Conservation (phyloP, 2,888 invertebrate genomes). For the Drosophila diplacantha region DNA sequence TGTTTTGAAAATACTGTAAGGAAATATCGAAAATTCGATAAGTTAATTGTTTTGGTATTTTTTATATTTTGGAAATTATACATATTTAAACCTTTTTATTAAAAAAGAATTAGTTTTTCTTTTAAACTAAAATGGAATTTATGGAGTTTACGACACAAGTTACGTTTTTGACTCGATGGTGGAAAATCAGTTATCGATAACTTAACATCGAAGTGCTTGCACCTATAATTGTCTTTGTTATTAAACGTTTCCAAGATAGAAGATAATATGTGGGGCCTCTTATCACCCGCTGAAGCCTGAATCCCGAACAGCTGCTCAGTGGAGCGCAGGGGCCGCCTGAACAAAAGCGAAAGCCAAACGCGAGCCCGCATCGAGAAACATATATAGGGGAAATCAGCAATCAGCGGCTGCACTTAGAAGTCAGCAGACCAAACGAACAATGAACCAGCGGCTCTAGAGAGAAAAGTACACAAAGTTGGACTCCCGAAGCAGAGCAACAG, state of each 20-base stretch:
- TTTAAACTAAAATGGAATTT: neutral
- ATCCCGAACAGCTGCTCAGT: conserved; percentile 33
- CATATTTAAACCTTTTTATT: neutral
- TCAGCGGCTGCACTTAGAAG: conserved; percentile 33
- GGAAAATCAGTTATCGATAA: neutral
- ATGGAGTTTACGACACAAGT: too few relatives aligned
- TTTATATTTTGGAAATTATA: rapidly evolving
- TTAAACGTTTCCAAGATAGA: conserved; percentile 20
- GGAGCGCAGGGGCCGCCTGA: conserved; percentile 19
- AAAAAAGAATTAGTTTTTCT: neutral
- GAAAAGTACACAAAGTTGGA: conserved; percentile 11
- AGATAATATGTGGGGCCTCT: conserved; percentile 53
- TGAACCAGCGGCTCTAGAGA: conserved; percentile 20
- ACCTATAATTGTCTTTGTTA: conserved; percentile 2
- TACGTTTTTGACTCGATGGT: too few relatives aligned
- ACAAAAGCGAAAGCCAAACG: conserved; percentile 27
- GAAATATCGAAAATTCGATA: neutral
- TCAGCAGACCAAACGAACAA: conserved; percentile 26
- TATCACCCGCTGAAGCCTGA: conserved; percentile 45
- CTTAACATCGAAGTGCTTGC: neutral
- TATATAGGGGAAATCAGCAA: conserved; percentile 16
- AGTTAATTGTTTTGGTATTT: neutral
- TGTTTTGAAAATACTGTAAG: neutral
- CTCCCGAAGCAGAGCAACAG: conserved; percentile 41
- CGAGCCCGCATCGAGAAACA: conserved; percentile 15